A percentile compares a stretch with the other conserved stretches of the same genome.
Evolutionary conservation across 2,797 vertebrate genomes (phyloP).

Genomic region (Myioborus miniatus): DNA sequence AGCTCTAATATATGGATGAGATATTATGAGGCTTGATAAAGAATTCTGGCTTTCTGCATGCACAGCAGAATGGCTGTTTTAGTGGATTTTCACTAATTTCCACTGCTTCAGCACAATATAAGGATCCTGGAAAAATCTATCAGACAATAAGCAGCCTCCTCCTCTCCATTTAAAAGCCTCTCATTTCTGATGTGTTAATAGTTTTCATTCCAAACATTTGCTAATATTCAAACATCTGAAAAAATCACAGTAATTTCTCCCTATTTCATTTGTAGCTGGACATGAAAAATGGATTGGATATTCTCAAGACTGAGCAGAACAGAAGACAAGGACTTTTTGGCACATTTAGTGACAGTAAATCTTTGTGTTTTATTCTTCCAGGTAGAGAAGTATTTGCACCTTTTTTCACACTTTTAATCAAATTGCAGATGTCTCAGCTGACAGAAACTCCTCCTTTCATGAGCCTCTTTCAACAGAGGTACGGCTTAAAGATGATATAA

Average conservation of each 20-base stretch:
- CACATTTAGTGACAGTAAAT: not conserved
- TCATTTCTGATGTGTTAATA: not conserved
- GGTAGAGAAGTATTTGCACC: not conserved
- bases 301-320: not conserved
- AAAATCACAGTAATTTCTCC: not conserved
- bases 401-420: conserved; percentile 9
- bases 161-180: not conserved
- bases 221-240: not conserved
- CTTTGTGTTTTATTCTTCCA: conserved; percentile 11
- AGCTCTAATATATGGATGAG: conserved; percentile 50
- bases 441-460: not conserved
- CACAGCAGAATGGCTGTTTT: not conserved
- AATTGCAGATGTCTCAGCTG: not conserved
- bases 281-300: not conserved
- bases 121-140: not conserved
- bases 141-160: not conserved
- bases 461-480: conserved; percentile 2
- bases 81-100: conserved; percentile 26
- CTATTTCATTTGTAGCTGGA: not conserved
- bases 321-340: not conserved
- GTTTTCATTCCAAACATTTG: not conserved
- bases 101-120: not conserved
- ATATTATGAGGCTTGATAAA: conserved; percentile 14
- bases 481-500: conserved; percentile 35
- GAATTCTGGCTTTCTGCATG: not conserved